A percentile compares a stretch with the other conserved stretches of the same genome.
Conservation (phyloP, 2,888 invertebrate genomes). For the Leptinotarsa tumamoca region DNA sequence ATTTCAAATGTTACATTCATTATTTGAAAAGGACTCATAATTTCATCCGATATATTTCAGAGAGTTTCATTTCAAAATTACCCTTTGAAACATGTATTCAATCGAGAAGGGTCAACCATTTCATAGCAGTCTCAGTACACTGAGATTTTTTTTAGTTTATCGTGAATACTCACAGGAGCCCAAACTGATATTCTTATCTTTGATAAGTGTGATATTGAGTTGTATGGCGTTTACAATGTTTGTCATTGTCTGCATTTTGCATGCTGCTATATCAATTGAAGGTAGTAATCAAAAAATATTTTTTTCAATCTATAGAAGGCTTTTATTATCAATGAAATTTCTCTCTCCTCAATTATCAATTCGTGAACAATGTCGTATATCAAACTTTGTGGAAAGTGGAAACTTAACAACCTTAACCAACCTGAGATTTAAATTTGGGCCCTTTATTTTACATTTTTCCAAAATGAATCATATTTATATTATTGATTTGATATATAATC, state of each 20-base stretch:
- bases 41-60: not conserved
- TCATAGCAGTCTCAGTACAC: constrained; percentile 17
- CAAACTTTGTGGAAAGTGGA: too few species aligned
- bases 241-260: constrained; percentile 1
- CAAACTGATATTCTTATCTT: not conserved
- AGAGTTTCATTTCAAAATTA: not conserved
- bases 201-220: constrained; percentile 6
- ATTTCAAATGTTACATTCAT: not conserved
- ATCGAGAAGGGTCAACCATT: constrained; percentile 13
- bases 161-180: not conserved
- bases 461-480: not conserved
- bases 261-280: constrained; percentile 7
- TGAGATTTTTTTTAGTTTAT: constrained; percentile 19
- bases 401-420: too few species aligned
- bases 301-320: not conserved
- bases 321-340: too few species aligned
- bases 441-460: too few species aligned
- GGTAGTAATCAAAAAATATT: not conserved
- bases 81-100: constrained; percentile 19
- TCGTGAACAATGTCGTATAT: too few species aligned
- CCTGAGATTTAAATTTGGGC: too few species aligned
- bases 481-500: too few species aligned
- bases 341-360: too few species aligned
- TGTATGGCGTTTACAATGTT: not conserved
- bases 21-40: not conserved